A percentile compares a stretch with the other conserved stretches of the same genome.
Conservation (phyloP, 2,113 vertebrate species). For the Seriola aureovittata region DNA sequence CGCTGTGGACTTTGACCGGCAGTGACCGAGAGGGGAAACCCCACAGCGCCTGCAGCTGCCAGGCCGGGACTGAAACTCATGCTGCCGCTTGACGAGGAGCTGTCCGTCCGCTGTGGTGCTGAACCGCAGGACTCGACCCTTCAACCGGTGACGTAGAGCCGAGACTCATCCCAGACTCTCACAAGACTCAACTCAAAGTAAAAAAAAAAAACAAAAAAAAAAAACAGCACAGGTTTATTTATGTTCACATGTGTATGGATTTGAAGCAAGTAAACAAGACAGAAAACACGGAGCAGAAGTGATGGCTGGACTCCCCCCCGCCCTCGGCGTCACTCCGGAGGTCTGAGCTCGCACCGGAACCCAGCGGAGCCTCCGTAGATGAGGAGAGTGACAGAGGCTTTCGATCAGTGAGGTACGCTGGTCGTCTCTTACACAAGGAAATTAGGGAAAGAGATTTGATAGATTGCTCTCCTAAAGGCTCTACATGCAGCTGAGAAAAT, state of each 20-base stretch:
- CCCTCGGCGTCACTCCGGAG: conserved; percentile 61
- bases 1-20: conserved; percentile 8
- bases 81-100: conserved; percentile 60
- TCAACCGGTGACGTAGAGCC: conserved; percentile 70
- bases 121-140: conserved; percentile 66
- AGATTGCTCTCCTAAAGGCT: conserved; percentile 35
- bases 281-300: conserved; percentile 47
- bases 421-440: conserved; percentile 65
- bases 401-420: conserved; percentile 83
- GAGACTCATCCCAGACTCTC: not conserved
- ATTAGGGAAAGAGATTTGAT: conserved; percentile 32
- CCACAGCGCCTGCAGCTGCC: not conserved
- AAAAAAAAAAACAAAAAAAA: not conserved
- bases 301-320: conserved; percentile 67
- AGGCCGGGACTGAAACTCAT: conserved; percentile 19
- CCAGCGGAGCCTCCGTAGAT: conserved; percentile 59
- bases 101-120: conserved; percentile 77
- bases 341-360: conserved; percentile 70
- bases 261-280: conserved; percentile 3
- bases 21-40: conserved; percentile 20
- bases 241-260: conserved; percentile 13
- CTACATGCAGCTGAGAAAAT: conserved; percentile 82
- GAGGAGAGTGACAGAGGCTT: conserved; percentile 62
- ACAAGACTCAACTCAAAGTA: not conserved
- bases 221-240: not conserved